phyloP scores from a whole-genome alignment of 2,888 invertebrate genomes.

The Halictus ligatus region DNA sequence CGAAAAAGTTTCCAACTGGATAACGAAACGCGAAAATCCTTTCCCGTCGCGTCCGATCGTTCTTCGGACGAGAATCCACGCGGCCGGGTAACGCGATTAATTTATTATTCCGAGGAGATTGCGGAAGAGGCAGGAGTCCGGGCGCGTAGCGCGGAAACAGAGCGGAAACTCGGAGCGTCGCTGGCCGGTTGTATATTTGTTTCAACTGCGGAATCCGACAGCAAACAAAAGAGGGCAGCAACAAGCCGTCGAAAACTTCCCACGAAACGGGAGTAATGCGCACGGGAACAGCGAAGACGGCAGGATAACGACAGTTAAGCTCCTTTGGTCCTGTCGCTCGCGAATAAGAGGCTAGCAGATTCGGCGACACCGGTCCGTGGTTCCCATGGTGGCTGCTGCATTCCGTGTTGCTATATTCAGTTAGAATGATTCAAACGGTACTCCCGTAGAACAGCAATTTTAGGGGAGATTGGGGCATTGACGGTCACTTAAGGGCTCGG shows the following conservation, averaged over 20 bases:
- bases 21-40: not conserved
- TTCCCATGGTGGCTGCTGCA: not conserved
- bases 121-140: not conserved
- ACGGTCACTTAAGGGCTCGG: no score
- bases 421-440: not conserved
- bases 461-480: no score
- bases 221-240: slow-evolving; percentile 9
- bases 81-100: not conserved
- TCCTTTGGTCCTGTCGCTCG: not conserved
- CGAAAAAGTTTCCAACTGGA: not conserved
- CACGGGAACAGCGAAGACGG: not conserved
- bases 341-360: not conserved
- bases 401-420: not conserved
- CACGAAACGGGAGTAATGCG: not conserved
- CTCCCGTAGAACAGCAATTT: not conserved
- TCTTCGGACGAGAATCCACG: not conserved
- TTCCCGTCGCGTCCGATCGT: not conserved
- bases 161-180: not conserved
- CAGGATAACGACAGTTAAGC: not conserved
- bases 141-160: not conserved
- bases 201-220: not conserved
- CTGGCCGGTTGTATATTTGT: not conserved
- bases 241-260: not conserved
- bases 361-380: not conserved
- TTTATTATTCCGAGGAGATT: slow-evolving; percentile 1